phyloP scores from a whole-genome alignment of 1,140 invertebrate genomes.

The Schlechtendalia chinensis region DNA sequence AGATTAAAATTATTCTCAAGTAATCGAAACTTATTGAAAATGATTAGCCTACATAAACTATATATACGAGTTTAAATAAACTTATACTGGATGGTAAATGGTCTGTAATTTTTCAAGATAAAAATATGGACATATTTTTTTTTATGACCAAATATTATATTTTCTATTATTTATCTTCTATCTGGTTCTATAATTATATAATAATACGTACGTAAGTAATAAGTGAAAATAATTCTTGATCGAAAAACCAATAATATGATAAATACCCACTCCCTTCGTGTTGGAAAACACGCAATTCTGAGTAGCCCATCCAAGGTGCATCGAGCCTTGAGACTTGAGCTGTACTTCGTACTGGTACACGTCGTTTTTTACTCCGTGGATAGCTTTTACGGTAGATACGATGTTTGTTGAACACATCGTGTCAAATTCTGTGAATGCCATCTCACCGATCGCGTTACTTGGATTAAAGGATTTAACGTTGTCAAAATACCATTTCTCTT shows the following conservation, averaged over 20 bases:
- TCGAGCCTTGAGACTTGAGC: not conserved
- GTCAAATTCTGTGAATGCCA: not conserved
- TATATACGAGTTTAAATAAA: no score
- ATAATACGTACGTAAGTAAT: no score
- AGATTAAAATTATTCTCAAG: no score
- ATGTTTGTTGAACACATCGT: not conserved
- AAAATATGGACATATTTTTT: no score
- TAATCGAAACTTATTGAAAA: no score
- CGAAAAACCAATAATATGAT: not conserved
- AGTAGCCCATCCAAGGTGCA: conserved; percentile 27
- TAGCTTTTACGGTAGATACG: not conserved
- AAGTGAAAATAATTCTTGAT: no score
- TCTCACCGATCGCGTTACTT: not conserved
- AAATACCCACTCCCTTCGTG: conserved; percentile 6
- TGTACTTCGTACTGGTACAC: conserved; percentile 35
- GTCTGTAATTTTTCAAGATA: no score
- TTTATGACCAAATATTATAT: no score
- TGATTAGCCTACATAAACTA: no score
- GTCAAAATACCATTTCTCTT: not conserved
- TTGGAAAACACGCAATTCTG: not conserved
- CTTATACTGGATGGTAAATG: no score
- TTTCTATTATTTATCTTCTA: no score
- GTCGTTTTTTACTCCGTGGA: not conserved
- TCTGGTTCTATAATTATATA: no score
- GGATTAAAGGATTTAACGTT: not conserved